Percentiles rank a stretch among this genome's conserved stretches.
These are phyloP conservation scores for Oxystoma pomonae DNA, from an alignment of 2,888 invertebrate genomes.

Conservation along the genomic window DNA sequence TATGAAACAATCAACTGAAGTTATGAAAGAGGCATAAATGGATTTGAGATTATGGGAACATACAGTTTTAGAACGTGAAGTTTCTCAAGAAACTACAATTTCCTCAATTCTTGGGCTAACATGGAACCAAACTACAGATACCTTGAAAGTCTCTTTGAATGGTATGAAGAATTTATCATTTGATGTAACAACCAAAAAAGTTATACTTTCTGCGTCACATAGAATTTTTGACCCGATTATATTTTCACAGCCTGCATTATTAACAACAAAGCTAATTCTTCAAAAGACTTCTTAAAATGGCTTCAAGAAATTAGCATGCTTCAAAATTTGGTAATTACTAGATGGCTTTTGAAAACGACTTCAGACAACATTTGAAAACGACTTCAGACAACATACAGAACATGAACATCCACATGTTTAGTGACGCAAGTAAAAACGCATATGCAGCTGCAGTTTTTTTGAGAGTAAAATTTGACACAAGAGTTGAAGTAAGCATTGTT, in stretches of 20 bases:
- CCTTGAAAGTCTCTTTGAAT: slow-evolving; percentile 4
- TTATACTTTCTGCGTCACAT: slow-evolving; percentile 14
- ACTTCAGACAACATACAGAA: not conserved
- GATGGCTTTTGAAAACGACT: not conserved
- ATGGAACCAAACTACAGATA: slow-evolving; percentile 15
- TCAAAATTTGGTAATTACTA: slow-evolving; percentile 14
- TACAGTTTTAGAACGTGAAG: not conserved
- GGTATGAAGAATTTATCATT: not conserved
- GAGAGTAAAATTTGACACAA: not conserved
- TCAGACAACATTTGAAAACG: slow-evolving; percentile 11
- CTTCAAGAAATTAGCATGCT: slow-evolving; percentile 14
- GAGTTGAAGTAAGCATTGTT: slow-evolving; percentile 14
- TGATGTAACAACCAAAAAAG: slow-evolving; percentile 8
- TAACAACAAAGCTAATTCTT: slow-evolving; percentile 19
- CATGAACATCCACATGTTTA: slow-evolving; percentile 18
- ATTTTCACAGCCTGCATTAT: slow-evolving; percentile 15
- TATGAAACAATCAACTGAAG: slow-evolving; percentile 7
- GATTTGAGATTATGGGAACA: slow-evolving; percentile 19
- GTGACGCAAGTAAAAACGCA: slow-evolving; percentile 15
- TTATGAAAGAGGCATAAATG: slow-evolving; percentile 12
- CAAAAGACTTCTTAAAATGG: no score
- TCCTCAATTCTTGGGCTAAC: slow-evolving; percentile 9
- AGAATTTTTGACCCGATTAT: slow-evolving; percentile 17
- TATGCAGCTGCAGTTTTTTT: slow-evolving; percentile 1
- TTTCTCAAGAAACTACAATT: not conserved